These are phyloP conservation scores for Danionella dracula DNA, from an alignment of 2,797 vertebrate genomes.

Conservation along the genomic window DNA sequence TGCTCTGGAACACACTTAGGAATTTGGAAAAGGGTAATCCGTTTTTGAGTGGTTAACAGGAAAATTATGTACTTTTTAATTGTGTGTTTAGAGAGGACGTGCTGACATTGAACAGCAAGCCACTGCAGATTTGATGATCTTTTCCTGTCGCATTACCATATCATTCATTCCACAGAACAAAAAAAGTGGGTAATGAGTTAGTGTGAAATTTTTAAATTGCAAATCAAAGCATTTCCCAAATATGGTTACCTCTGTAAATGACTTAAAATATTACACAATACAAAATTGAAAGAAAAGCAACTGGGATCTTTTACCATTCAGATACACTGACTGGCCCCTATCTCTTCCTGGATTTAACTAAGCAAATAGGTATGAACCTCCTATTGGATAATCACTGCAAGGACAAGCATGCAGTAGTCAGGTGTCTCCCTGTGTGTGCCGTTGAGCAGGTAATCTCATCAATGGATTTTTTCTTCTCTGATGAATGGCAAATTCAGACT, in stretches of 20 bases:
- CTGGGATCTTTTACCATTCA: background rate
- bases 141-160: background rate
- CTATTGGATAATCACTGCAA: too few relatives aligned
- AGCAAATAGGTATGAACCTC: too few relatives aligned
- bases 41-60: slow-evolving; percentile 8
- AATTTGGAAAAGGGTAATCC: slow-evolving; percentile 26
- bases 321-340: too few relatives aligned
- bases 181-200: slow-evolving; percentile 8
- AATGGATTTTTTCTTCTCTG: too few relatives aligned
- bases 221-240: too few relatives aligned
- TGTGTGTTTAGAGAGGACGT: slow-evolving; percentile 3
- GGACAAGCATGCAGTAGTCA: too few relatives aligned
- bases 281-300: background rate
- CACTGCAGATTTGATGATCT: background rate
- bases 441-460: too few relatives aligned
- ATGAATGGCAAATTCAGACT: too few relatives aligned
- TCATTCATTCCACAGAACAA: slow-evolving; percentile 1
- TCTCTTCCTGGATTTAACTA: too few relatives aligned
- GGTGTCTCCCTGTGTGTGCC: too few relatives aligned
- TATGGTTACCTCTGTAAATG: background rate
- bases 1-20: slow-evolving; percentile 7
- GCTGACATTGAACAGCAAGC: background rate
- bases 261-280: background rate
- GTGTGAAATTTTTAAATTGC: too few relatives aligned
- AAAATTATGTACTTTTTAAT: slow-evolving; percentile 25